A percentile compares a stretch with the other conserved stretches of the same genome.
phyloP scores from a whole-genome alignment of 2,797 vertebrate species.

The Columba guinea region DNA sequence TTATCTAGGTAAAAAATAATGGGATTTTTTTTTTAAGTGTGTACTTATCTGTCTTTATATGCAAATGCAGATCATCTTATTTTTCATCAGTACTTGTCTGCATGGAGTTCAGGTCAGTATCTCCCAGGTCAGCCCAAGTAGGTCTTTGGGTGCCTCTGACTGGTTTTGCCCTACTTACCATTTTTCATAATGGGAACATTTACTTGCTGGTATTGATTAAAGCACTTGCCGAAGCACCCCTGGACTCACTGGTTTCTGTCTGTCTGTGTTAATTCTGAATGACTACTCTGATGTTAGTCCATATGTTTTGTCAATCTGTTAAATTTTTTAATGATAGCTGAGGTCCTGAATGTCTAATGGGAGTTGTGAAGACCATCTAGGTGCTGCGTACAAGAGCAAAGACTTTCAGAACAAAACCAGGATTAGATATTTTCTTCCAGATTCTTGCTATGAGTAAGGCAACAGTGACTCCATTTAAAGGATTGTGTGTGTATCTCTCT shows the following conservation, averaged over 20 bases:
- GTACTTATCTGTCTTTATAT: background rate
- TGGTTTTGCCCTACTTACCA: background rate
- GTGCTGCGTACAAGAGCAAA: background rate
- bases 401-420: background rate
- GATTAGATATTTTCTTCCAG: background rate
- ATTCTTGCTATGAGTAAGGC: background rate
- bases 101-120: background rate
- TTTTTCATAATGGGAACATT: background rate
- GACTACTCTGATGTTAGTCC: background rate
- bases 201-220: background rate
- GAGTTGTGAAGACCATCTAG: background rate
- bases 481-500: background rate
- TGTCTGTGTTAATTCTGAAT: background rate
- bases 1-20: background rate
- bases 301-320: background rate
- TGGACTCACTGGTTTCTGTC: background rate
- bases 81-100: background rate
- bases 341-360: background rate
- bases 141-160: background rate
- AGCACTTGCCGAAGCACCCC: background rate
- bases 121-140: background rate
- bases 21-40: background rate
- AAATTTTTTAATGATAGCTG: background rate
- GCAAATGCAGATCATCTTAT: background rate
- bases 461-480: background rate